Conservation (phyloP, 2,113 vertebrate genomes). For the Psephotus haematonotus region DNA sequence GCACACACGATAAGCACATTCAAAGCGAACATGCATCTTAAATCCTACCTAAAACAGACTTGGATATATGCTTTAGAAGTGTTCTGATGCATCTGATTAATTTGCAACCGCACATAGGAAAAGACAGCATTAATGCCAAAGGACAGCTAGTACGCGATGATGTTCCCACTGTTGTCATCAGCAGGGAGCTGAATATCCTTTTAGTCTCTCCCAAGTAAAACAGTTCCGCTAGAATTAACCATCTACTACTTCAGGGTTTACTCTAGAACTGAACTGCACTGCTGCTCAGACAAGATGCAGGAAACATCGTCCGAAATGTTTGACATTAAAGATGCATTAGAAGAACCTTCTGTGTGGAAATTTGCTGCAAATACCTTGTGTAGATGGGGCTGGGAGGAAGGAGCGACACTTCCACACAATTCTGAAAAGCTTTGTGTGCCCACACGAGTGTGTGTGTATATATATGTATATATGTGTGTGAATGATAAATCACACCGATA, state of each 20-base stretch:
- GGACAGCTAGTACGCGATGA: not conserved
- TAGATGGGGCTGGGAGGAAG: accelerated
- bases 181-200: not conserved
- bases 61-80: not conserved
- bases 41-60: not conserved
- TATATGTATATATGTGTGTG: no score
- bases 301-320: not conserved
- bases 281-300: not conserved
- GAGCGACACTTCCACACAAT: not conserved
- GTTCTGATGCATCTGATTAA: not conserved
- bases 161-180: not conserved
- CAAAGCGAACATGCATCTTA: not conserved
- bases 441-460: not conserved
- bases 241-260: not conserved
- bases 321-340: not conserved
- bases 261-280: not conserved
- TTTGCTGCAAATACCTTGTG: not conserved
- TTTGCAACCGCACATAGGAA: not conserved
- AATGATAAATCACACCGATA: not conserved
- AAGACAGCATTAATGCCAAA: not conserved
- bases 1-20: not conserved
- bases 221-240: not conserved
- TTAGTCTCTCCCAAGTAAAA: not conserved
- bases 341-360: not conserved
- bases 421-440: not conserved